Evolutionary conservation across 1,140 invertebrate genomes (phyloP).

Genomic region (Protaetia brevitarsis): DNA sequence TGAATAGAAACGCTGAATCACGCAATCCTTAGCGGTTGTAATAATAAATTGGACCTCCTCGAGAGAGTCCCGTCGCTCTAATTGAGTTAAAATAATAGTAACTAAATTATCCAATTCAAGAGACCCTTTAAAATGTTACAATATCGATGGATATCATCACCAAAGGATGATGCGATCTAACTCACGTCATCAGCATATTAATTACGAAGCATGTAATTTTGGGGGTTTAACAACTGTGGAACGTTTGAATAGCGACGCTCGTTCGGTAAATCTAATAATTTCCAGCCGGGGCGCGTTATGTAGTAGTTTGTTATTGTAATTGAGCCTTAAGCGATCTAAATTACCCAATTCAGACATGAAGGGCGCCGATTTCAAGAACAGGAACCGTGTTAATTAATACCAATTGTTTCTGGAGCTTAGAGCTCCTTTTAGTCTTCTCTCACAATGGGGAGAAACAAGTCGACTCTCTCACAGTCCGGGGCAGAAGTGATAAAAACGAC

Average conservation of each 20-base stretch:
- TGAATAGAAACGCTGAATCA: no score
- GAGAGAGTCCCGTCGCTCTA: no score
- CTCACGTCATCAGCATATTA: background rate
- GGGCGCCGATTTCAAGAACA: background rate
- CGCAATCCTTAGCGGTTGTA: no score
- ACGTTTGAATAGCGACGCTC: no score
- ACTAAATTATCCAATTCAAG: slow-evolving; percentile 5
- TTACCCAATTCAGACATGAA: slow-evolving; percentile 5
- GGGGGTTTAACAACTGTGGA: background rate
- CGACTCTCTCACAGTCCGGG: no score
- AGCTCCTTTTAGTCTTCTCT: background rate
- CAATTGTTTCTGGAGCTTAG: background rate
- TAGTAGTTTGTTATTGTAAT: slow-evolving; percentile 6
- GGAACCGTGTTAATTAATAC: slow-evolving; percentile 10
- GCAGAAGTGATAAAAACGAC: no score
- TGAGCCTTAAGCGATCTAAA: background rate
- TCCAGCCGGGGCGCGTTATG: background rate
- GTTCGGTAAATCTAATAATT: background rate
- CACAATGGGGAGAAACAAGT: no score
- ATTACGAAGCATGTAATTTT: background rate
- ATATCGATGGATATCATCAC: background rate
- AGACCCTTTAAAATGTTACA: background rate
- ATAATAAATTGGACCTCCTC: no score
- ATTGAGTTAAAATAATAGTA: background rate
- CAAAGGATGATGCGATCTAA: no score